Percentiles rank a stretch among this genome's conserved stretches.
Conservation (phyloP, 2,888 invertebrate species). For the Tetragonula carbonaria region DNA sequence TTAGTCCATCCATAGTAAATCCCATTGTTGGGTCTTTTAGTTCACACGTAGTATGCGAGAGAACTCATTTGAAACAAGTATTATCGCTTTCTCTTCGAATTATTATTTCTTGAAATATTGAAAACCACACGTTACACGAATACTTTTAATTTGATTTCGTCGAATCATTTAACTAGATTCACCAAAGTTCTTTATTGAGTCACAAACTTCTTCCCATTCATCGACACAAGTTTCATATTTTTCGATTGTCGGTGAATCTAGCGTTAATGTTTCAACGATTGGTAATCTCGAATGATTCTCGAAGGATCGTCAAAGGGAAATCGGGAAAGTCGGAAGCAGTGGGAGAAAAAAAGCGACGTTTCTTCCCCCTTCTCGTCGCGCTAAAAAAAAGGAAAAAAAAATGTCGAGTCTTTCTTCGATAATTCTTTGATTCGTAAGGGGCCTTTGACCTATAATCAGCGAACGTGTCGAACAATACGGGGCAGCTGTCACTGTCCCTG, state of each 20-base stretch:
- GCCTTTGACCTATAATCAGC: slow-evolving; percentile 77
- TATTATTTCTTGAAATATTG: too few relatives aligned
- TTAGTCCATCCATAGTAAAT: too few relatives aligned
- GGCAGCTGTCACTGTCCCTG: slow-evolving; percentile 76
- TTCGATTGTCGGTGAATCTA: too few relatives aligned
- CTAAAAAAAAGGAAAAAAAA: neutral
- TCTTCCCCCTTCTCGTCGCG: too few relatives aligned
- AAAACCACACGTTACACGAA: too few relatives aligned
- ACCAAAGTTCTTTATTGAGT: too few relatives aligned
- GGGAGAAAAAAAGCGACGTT: neutral
- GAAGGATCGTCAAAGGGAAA: neutral
- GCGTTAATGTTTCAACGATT: neutral
- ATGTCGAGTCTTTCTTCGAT: slow-evolving; percentile 38
- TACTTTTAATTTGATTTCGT: neutral
- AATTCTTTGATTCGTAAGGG: slow-evolving; percentile 70
- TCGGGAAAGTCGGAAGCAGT: neutral
- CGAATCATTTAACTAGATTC: neutral
- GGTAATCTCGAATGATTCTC: neutral
- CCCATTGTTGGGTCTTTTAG: too few relatives aligned
- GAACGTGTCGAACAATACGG: slow-evolving; percentile 75
- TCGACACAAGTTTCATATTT: too few relatives aligned
- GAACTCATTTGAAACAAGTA: too few relatives aligned
- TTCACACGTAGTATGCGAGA: too few relatives aligned
- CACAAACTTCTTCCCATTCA: too few relatives aligned
- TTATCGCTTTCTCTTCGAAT: too few relatives aligned